Base-by-base conservation (phyloP, 1,140 invertebrate species). In the Ceratina australensis region DNA sequence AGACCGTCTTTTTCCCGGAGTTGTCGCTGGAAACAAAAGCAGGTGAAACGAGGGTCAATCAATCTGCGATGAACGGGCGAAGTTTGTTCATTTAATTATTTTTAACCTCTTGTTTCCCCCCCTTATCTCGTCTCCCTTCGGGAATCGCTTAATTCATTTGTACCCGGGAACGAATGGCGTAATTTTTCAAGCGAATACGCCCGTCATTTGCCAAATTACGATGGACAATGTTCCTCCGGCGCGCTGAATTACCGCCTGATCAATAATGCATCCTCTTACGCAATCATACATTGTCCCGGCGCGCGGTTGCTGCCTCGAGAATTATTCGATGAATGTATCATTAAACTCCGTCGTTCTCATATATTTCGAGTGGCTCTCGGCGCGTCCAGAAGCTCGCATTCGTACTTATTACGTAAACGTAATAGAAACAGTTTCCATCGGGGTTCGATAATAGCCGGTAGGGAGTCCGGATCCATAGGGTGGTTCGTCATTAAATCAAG, bases 201-300 rank as follows among this genome's bases (percentile, higher is more conserved):
- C 57, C 82, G 72, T 83, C 82, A 68, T 83, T 72, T 50, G 67
- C 63, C 72, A 75, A 83, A 82, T 82, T 83, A 76, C 81, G 63
- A 13, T 56, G 67, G n/a, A 74, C 66, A 50, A 15, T 54, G 60
- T 68, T 56, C n/a, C 13, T 26, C 57, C 54, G n/a, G 10, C 61
- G 10, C 59, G 22, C 26, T 20, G 20, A 20, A 26, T 47, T 59
- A 42, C 28, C 20, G 28, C 49, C 69, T 54, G 56, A 61, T 56
- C 60, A 57, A 64, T 24, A 78, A 47, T 50, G 26, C 80, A 72
- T 82, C 66, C 80, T 84, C 83, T 83, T 83, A 57, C 66, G 77
- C 81, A 83, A 83, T 84, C 83, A 80, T 42, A 42, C 5, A 42
- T 42, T 42, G 33, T 42, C 3, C 3, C 33, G 5, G 33, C 33